These are phyloP conservation scores for Spondyliosoma cantharus DNA, from an alignment of 2,797 vertebrate species.

Conservation along the genomic window DNA sequence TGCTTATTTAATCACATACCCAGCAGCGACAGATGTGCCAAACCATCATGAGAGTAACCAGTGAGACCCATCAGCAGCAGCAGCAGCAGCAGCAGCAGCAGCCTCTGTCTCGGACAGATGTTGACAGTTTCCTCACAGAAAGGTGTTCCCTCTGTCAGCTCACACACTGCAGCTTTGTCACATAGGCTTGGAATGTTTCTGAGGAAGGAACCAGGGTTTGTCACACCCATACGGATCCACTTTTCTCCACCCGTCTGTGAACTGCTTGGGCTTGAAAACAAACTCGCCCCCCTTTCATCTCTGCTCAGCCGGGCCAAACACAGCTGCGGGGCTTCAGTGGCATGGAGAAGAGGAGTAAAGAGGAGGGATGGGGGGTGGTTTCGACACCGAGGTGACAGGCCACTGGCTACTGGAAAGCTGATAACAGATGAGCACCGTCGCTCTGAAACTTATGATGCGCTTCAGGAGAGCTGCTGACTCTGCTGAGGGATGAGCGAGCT, in stretches of 20 bases:
- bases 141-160: conserved; percentile 59
- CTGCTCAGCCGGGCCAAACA: conserved; percentile 68
- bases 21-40: conserved; percentile 15
- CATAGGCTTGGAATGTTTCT: conserved; percentile 71
- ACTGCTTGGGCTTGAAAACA: conserved; percentile 71
- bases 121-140: conserved; percentile 39
- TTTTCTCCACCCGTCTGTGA: conserved; percentile 70
- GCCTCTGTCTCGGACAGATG: conserved; percentile 44
- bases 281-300: conserved; percentile 65
- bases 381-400: conserved; percentile 71
- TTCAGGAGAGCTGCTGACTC: conserved; percentile 30
- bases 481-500: conserved; percentile 2
- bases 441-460: conserved; percentile 13
- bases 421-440: conserved; percentile 33
- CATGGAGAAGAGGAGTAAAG: conserved; percentile 31
- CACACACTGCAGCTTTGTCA: conserved; percentile 62
- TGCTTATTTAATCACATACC: conserved; percentile 49
- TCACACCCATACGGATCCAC: conserved; percentile 72
- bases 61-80: neutral
- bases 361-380: conserved; percentile 11
- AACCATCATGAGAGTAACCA: conserved; percentile 30
- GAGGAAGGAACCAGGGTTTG: conserved; percentile 69
- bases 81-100: conserved; percentile 4
- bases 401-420: conserved; percentile 35
- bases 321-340: conserved; percentile 71